Evolutionary conservation across 2,888 invertebrate species (phyloP), one percentile per base, ranked within the genome.

Genomic region (Acanthosepion lycidas): DNA sequence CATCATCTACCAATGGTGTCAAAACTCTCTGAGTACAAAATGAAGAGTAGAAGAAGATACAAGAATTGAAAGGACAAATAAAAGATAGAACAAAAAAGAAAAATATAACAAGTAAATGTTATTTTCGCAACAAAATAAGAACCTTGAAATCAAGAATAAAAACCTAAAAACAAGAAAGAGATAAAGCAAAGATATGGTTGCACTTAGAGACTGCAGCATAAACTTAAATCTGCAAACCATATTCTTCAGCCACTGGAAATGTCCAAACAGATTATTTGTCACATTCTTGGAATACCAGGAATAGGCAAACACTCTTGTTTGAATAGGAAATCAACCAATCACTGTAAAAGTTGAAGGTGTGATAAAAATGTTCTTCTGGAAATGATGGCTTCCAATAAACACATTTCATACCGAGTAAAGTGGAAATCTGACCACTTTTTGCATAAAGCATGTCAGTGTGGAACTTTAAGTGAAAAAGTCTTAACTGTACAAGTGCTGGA

Each of bases 271-370:
- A 78, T 78, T 78, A 78, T 78, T 78, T 78, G 28, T 28, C 78
- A 78, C 78, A 78, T 78, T 78, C 78, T 78, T 78, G 78, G 78
- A 78, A 78, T 78, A 78, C n/a, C 78, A 78, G n/a, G 78, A 28
- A 78, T 42, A 9, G 78, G 78, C n/a, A 78, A 78, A 78, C 26
- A 78, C 26, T 28, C 28, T 9, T 78, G 78, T 78, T 78, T 78
- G 78, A 78, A 78, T 78, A 78, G n/a, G 78, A 78, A 78, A 78
- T 78, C 78, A n/a, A 78, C 78, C 78, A 78, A 78, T 78, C n/a
- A 78, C 8, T 28, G 78, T 26, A 28, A 78, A 28, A n/a, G 78
- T 9, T 6, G n/a, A n/a, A 78, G 8, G 78, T 78, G 78, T 4
- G 78, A 78, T 78, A 28, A 78, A 28, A 78, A 28, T 78, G 5